These are phyloP conservation scores for Euclidia mi DNA, from an alignment of 2,888 invertebrate species.

Conservation along the genomic window DNA sequence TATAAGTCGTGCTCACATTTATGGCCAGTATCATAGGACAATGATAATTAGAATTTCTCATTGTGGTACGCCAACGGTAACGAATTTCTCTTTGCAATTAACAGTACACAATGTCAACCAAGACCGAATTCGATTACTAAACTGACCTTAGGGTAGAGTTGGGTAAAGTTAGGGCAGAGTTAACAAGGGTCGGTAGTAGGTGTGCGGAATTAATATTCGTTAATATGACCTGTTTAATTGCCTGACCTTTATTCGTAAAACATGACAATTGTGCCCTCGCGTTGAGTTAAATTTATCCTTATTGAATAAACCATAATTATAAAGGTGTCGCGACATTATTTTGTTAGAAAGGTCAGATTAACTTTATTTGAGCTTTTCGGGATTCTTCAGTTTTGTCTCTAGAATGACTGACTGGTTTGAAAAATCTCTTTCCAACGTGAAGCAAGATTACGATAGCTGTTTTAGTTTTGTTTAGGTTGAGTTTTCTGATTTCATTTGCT, in stretches of 20 bases:
- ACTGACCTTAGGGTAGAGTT: not conserved
- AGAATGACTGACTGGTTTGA: no score
- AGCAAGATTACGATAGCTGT: no score
- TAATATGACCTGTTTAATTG: slow-evolving; percentile 38
- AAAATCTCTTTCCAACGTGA: no score
- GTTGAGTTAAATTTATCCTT: not conserved
- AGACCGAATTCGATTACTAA: not conserved
- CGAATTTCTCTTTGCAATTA: no score
- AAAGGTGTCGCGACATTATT: not conserved
- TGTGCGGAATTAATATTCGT: slow-evolving; percentile 48
- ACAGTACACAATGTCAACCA: not conserved
- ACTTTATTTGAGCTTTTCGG: no score
- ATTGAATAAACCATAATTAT: not conserved
- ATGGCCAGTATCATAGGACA: no score
- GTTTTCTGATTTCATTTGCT: no score
- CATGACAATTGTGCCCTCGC: not conserved
- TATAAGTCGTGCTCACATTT: no score
- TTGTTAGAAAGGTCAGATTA: not conserved
- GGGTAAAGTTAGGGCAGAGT: slow-evolving; percentile 19
- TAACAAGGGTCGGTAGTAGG: slow-evolving; percentile 55
- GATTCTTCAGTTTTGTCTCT: no score
- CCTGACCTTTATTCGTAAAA: slow-evolving; percentile 5
- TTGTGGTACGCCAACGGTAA: no score
- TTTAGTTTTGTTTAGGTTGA: no score
- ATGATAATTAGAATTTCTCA: no score